Conservation (phyloP, 2,113 vertebrate species). For the Ramphastos sulfuratus region DNA sequence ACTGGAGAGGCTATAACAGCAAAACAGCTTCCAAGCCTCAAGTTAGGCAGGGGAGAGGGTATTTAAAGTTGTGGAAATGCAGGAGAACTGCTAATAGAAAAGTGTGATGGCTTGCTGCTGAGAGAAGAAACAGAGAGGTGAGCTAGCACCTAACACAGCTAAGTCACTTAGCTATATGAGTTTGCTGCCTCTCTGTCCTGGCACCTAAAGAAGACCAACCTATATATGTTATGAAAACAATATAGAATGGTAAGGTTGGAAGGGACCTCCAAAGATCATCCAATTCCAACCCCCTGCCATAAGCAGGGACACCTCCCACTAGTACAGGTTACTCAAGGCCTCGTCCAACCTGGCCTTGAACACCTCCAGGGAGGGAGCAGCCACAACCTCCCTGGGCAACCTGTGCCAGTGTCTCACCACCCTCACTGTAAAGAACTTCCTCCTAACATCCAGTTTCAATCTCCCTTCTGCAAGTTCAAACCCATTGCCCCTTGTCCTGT, state of each 20-base stretch:
- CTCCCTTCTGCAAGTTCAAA: too few species aligned
- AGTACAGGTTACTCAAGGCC: too few species aligned
- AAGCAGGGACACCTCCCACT: too few species aligned
- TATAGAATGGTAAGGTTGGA: neutral
- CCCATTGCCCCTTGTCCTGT: too few species aligned
- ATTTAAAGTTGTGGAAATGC: neutral
- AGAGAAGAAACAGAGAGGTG: neutral
- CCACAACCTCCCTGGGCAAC: too few species aligned
- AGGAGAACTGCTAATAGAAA: neutral
- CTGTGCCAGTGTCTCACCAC: too few species aligned
- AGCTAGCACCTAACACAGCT: neutral
- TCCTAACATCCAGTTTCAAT: too few species aligned
- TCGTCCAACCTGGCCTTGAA: too few species aligned
- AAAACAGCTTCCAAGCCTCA: neutral
- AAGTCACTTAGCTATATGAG: neutral
- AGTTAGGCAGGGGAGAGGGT: neutral
- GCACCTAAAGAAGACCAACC: neutral
- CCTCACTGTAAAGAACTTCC: too few species aligned
- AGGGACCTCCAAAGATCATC: too few species aligned
- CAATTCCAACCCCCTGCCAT: too few species aligned
- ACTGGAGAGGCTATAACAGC: neutral
- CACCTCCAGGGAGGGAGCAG: too few species aligned
- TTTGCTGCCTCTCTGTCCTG: neutral
- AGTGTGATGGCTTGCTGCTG: neutral
- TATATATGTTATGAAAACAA: neutral